Conservation (phyloP, 2,113 vertebrate genomes). For the Tichodroma muraria region DNA sequence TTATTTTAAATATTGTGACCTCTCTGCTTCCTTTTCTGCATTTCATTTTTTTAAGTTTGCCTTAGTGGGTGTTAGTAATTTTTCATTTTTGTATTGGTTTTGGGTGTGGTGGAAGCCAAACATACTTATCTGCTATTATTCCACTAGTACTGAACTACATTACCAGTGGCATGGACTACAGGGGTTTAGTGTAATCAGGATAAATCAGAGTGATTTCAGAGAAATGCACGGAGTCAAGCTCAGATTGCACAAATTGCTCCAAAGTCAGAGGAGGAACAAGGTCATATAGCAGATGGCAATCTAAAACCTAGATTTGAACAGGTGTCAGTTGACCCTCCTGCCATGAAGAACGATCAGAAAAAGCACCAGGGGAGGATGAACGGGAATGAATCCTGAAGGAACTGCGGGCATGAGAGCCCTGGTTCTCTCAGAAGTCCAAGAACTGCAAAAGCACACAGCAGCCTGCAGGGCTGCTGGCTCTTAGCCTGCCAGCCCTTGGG, state of each 20-base stretch:
- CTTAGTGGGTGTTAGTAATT: background rate
- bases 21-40: background rate
- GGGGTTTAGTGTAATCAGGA: background rate
- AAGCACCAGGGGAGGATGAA: background rate
- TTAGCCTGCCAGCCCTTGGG: background rate
- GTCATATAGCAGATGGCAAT: background rate
- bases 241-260: background rate
- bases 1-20: background rate
- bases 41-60: background rate
- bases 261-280: slow-evolving; percentile 12
- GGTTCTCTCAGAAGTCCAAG: background rate
- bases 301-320: slow-evolving; percentile 29
- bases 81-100: background rate
- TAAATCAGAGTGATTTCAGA: background rate
- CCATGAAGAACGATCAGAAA: background rate
- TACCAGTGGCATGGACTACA: background rate
- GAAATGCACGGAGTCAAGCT: background rate
- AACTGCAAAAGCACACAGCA: background rate
- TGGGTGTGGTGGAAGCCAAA: background rate
- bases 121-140: background rate
- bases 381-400: accelerated
- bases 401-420: background rate
- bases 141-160: background rate
- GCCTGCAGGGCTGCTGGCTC: background rate
- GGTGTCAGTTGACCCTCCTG: slow-evolving; percentile 15